A percentile compares a stretch with the other conserved stretches of the same genome.
Conservation (phyloP, 2,113 vertebrate genomes). For the Oreochromis aureus region DNA sequence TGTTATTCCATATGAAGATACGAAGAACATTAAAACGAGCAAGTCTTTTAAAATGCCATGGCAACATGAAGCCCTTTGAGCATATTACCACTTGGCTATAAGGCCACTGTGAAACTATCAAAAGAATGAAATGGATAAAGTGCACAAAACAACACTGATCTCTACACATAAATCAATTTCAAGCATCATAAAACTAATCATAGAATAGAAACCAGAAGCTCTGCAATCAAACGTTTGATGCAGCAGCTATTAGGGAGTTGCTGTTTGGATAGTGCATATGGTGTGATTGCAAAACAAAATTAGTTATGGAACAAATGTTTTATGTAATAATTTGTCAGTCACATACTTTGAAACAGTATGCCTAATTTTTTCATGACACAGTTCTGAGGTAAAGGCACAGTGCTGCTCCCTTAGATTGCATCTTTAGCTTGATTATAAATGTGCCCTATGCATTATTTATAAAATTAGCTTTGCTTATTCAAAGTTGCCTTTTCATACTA, state of each 20-base stretch:
- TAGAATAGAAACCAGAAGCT: conserved; percentile 4
- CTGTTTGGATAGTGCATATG: not conserved
- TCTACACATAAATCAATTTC: not conserved
- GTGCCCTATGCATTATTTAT: conserved; percentile 52
- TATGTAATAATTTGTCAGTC: conserved; percentile 2
- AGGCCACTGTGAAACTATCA: not conserved
- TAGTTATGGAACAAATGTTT: not conserved
- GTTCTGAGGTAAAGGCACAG: not conserved
- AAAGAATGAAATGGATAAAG: not conserved
- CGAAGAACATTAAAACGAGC: not conserved
- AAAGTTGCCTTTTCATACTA: not conserved
- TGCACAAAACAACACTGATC: not conserved
- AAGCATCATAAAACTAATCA: not conserved
- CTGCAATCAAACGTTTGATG: not conserved
- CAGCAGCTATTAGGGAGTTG: not conserved
- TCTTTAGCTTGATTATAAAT: conserved; percentile 37
- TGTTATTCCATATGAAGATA: not conserved
- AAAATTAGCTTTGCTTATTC: conserved; percentile 10
- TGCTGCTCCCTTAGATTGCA: not conserved
- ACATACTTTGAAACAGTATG: not conserved
- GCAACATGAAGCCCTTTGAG: not conserved
- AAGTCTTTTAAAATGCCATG: not conserved
- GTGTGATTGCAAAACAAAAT: conserved; percentile 2
- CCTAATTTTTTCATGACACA: not conserved
- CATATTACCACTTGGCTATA: not conserved